A percentile compares a stretch with the other conserved stretches of the same genome.
Evolutionary conservation across 2,113 vertebrate genomes (phyloP).

Genomic region (Spermophilus dauricus): DNA sequence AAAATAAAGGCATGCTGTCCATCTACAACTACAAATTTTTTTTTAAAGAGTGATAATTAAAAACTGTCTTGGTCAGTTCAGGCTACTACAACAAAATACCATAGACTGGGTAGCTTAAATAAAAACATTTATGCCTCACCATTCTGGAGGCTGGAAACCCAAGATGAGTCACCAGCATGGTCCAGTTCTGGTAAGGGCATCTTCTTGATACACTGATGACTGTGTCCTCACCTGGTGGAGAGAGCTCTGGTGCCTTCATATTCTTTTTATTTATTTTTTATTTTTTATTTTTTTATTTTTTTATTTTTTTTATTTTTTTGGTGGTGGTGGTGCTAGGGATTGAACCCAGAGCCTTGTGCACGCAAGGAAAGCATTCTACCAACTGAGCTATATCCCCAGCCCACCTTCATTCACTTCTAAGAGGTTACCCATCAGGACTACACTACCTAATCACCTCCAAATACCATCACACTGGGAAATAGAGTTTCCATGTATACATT

Average conservation of each 20-base stretch:
- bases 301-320: no score
- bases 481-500: background rate
- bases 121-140: background rate
- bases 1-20: no score
- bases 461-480: background rate
- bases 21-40: no score
- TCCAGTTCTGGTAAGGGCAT: background rate
- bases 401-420: background rate
- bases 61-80: background rate
- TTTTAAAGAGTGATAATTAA: no score
- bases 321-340: no score
- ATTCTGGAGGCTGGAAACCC: background rate
- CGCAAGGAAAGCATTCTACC: no score
- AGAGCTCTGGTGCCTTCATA: background rate
- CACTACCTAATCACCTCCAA: background rate
- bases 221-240: background rate
- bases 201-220: background rate
- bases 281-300: rapidly evolving
- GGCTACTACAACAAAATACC: background rate
- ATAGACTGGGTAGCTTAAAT: background rate
- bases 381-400: no score
- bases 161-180: background rate
- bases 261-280: no score
- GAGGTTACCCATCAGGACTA: background rate
- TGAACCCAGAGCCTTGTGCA: no score